Evolutionary conservation across 2,797 vertebrate species (phyloP).

Genomic region (Nannoperca australis): DNA sequence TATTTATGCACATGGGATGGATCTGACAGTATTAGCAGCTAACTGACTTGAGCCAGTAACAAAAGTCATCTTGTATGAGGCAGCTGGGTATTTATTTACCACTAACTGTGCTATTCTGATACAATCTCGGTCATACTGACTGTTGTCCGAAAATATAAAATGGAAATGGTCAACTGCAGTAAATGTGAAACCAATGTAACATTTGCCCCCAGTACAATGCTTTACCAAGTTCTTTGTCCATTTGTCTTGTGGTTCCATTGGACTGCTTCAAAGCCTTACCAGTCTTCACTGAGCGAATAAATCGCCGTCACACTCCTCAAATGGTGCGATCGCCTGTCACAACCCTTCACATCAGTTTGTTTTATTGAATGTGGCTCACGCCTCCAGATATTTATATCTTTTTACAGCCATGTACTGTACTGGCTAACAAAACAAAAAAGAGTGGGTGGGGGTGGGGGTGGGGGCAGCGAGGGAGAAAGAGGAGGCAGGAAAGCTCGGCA

Average conservation of each 20-base stretch:
- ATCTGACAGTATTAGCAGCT: constrained; percentile 42
- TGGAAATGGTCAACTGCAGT: constrained; percentile 1
- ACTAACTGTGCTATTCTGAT: neutral
- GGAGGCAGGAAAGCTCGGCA: constrained; percentile 48
- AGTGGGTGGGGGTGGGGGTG: neutral
- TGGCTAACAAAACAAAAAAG: constrained; percentile 65
- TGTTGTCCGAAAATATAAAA: constrained; percentile 2
- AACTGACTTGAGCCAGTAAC: constrained; percentile 39
- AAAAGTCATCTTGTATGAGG: constrained; percentile 35
- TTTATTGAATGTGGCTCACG: constrained; percentile 80
- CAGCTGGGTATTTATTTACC: constrained; percentile 27
- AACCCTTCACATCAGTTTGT: constrained; percentile 76
- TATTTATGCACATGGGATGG: constrained; percentile 32
- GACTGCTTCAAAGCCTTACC: constrained; percentile 68
- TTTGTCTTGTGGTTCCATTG: constrained; percentile 70
- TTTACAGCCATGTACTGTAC: constrained; percentile 68
- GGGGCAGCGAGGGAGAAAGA: constrained; percentile 59
- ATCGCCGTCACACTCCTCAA: constrained; percentile 73
- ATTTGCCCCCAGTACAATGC: constrained; percentile 35
- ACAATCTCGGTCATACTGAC: neutral
- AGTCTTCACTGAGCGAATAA: constrained; percentile 76
- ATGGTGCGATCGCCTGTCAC: constrained; percentile 80
- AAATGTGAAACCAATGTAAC: constrained; percentile 25
- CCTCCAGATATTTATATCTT: constrained; percentile 82
- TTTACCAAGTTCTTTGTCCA: constrained; percentile 54